Evolutionary conservation across 2,797 vertebrate species (phyloP), one percentile per base, ranked within the genome.

Genomic region (Sebastes elongatus): DNA sequence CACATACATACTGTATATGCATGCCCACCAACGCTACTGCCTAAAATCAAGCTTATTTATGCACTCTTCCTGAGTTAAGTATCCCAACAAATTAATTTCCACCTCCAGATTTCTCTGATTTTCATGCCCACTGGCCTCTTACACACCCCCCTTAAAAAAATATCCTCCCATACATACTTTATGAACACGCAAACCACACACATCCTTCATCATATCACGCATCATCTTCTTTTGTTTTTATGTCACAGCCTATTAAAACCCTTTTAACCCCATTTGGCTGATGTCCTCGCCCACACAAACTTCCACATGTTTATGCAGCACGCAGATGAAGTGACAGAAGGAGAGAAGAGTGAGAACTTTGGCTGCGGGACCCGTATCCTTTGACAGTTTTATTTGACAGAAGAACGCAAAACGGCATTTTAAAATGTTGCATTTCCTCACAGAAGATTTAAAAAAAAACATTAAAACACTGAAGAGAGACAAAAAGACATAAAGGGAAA

Each of bases 231-330:
- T 62, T 59, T 25, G 1, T 83, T 82, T 86, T 85, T 71, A 71
- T 90, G 81, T 90, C 85, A 88, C 80, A 86, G 76, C 71, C 75
- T 85, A 77, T 90, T 89, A 87, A 88, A 88, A 87, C 70, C 64
- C 72, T 77, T 78, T 86, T 72, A 86, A 88, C 77, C 80, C 63
- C 60, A 52, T 89, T 82, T 82, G 76, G 71, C 74, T 83, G 56
- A 76, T 66, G 71, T 75, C 20, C 62, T 76, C 76, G 69, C 81
- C 87, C 28, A 88, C 88, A 30, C 81, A 71, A 70, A 70, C 30
- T 25, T 77, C 42, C 35, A 80, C 71, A 49, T 74, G 74, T 81
- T 77, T 14, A 52, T 23, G 33, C 74, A 42, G 67, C 33, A 7
- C 18, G 57, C 30, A 9, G 1, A 80, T 22, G 2, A 60, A 63